Percentiles rank a stretch among this genome's conserved stretches.
These are phyloP conservation scores for Linepithema humile DNA, from an alignment of 1,140 invertebrate species.

Conservation along the genomic window DNA sequence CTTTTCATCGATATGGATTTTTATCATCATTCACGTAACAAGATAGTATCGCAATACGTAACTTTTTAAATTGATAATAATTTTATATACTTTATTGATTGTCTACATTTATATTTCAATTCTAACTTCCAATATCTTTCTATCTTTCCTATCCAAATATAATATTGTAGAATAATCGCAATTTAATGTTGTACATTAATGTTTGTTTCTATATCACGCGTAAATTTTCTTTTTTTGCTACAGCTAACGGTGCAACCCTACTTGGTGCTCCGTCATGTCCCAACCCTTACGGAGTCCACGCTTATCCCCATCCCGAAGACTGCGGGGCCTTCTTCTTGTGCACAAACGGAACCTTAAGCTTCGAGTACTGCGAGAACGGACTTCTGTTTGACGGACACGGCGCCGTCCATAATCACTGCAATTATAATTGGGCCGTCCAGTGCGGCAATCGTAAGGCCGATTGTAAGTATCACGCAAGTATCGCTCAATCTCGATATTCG, in stretches of 20 bases:
- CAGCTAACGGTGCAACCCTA: slow-evolving; percentile 19
- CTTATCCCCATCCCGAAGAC: slow-evolving; percentile 92
- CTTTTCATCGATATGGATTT: not conserved
- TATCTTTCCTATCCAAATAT: too few species aligned
- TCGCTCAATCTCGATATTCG: slow-evolving; percentile 27
- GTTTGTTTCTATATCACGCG: not conserved
- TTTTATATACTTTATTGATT: not conserved
- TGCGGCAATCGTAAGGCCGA: slow-evolving; percentile 94
- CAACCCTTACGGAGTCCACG: slow-evolving; percentile 89
- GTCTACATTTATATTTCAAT: too few species aligned
- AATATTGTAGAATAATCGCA: not conserved
- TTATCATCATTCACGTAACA: not conserved
- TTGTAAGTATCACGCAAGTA: slow-evolving; percentile 87
- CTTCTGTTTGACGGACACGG: slow-evolving; percentile 95
- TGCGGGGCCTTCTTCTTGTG: slow-evolving; percentile 96
- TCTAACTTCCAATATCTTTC: too few species aligned
- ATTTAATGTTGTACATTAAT: too few species aligned
- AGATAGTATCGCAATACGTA: not conserved
- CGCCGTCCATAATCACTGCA: slow-evolving; percentile 95
- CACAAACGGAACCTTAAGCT: slow-evolving; percentile 94
- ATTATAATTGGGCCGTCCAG: slow-evolving; percentile 96
- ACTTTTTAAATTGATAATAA: not conserved
- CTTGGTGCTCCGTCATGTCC: slow-evolving; percentile 86
- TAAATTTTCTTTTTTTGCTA: not conserved
- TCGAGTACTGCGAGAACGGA: slow-evolving; percentile 96